These are phyloP conservation scores for Pogona vitticeps DNA, from an alignment of 2,113 vertebrate genomes.

Conservation along the genomic window DNA sequence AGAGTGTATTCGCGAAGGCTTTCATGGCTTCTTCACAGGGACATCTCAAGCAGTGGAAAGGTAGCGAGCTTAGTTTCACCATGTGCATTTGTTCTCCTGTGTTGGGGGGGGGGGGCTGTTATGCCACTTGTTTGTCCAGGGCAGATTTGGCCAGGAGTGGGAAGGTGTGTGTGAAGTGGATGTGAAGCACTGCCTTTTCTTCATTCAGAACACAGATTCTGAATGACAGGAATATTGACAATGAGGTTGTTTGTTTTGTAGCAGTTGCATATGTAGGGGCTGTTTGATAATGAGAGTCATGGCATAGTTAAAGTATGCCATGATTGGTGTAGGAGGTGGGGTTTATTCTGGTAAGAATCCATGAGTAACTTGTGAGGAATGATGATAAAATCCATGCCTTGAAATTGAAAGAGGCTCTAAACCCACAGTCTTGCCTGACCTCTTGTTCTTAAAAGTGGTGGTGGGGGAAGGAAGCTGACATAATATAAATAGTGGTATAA, in stretches of 20 bases:
- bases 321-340: background rate
- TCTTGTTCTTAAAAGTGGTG: background rate
- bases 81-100: too few species aligned
- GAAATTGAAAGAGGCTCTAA: background rate
- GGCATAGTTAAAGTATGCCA: background rate
- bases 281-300: slow-evolving; percentile 1
- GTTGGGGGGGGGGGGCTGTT: too few species aligned
- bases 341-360: background rate
- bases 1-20: too few species aligned
- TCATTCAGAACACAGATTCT: background rate
- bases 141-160: too few species aligned
- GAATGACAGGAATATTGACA: background rate
- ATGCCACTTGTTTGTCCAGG: too few species aligned
- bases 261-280: background rate
- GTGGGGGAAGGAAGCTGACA: background rate
- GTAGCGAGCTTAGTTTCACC: too few species aligned
- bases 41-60: too few species aligned
- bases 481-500: background rate
- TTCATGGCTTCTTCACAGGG: too few species aligned
- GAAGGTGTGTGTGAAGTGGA: too few species aligned
- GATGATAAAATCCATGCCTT: slow-evolving; percentile 5
- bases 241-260: background rate
- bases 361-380: slow-evolving; percentile 2
- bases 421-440: background rate
- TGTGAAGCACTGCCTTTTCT: too few species aligned